Evolutionary conservation across 1,140 invertebrate species (phyloP), one percentile per base, ranked within the genome.

Genomic region (Bactericera cockerelli): DNA sequence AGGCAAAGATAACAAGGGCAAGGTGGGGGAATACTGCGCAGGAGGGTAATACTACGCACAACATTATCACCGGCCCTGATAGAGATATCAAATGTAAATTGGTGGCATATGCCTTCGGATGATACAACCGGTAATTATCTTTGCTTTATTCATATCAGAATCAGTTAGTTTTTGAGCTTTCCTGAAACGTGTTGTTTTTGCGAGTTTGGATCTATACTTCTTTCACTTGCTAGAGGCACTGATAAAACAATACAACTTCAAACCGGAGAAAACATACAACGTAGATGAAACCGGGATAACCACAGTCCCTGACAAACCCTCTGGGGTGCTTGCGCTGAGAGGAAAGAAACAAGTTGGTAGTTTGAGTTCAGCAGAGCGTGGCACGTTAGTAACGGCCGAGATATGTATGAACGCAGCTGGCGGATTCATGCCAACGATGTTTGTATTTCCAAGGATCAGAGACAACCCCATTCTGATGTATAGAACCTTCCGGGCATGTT

Each of bases 251-350:
- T 36, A 64, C 55, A 61, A 64, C 22, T 62, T 69, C 55, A 16
- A 33, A 54, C 55, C 62, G n/a, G 2, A 58, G n/a, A 57, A 65
- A 36, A 63, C 67, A 25, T 69, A 61, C 57, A 70, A 69, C 59
- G 16, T 62, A 14, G 65, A 66, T 62, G 65, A 61, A 53, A 61
- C 60, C 2, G 55, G 59, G 1, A 39, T 61, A 31, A 61, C 59
- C 11, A 58, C 25, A 1, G 59, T 61, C 2, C 71, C 70, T 62
- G 70, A 67, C 36, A 74, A 69, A 61, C 55, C 69, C 25, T 69
- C 70, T 1, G 62, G 64, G 53, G 56, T 73, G 14, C 63, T 72
- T 26, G 65, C 66, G 36, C 22, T 21, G 1, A 67, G 67, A 68
- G 72, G 72, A 67, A 67, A 65, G 61, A 67, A 65, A 36, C 64